A percentile compares a stretch with the other conserved stretches of the same genome.
Conservation (phyloP, 2,113 vertebrate species). For the Rhegmatorhina hoffmannsi region DNA sequence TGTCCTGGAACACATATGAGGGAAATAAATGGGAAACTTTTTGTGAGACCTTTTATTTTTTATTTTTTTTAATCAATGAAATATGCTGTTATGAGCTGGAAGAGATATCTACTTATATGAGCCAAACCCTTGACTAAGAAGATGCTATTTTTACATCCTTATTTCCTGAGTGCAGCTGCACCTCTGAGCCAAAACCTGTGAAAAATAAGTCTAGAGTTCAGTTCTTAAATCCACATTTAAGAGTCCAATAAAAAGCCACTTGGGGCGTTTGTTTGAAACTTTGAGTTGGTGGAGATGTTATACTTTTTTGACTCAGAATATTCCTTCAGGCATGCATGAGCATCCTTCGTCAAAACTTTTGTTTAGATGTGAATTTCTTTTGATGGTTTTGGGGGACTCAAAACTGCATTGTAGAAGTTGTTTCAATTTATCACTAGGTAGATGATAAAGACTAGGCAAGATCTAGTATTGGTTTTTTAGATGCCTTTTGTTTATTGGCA, state of each 20-base stretch:
- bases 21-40: neutral
- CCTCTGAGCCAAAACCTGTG: constrained; percentile 11
- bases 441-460: neutral
- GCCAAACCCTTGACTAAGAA: constrained; percentile 41
- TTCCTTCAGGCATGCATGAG: neutral
- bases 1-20: neutral
- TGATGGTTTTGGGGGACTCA: neutral
- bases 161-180: constrained; percentile 48
- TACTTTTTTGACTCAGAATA: neutral
- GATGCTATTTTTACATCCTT: constrained; percentile 37
- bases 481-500: neutral
- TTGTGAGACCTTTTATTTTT: neutral
- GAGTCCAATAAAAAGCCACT: neutral
- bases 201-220: neutral
- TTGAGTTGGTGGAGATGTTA: neutral
- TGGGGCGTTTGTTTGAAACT: neutral
- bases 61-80: neutral
- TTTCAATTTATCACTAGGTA: neutral
- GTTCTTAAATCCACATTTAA: neutral
- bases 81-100: neutral
- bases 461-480: neutral
- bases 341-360: neutral
- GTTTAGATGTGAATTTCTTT: neutral
- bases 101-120: neutral
- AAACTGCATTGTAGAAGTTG: neutral